phyloP scores from a whole-genome alignment of 2,797 vertebrate genomes.

The Cottoperca gobio region DNA sequence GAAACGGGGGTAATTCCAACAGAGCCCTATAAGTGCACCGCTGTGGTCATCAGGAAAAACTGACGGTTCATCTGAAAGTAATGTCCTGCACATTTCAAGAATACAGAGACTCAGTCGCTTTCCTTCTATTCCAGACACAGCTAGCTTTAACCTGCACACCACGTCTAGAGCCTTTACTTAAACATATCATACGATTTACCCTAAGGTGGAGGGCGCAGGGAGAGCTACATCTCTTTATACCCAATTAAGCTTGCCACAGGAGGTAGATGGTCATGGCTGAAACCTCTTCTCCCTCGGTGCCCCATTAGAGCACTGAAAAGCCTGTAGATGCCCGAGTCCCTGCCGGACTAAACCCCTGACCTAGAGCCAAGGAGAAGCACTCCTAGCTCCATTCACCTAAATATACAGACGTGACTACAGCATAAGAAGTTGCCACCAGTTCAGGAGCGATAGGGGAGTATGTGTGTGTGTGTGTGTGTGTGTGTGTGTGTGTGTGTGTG shows the following conservation, averaged over 20 bases:
- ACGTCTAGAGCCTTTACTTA: constrained; percentile 71
- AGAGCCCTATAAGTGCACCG: constrained; percentile 53
- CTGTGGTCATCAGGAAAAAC: constrained; percentile 56
- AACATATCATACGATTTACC: constrained; percentile 73
- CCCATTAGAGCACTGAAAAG: constrained; percentile 82
- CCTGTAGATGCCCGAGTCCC: constrained; percentile 71
- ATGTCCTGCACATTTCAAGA: constrained; percentile 43
- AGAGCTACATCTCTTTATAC: constrained; percentile 78
- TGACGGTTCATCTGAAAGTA: constrained; percentile 50
- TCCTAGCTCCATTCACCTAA: constrained; percentile 66
- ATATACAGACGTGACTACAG: constrained; percentile 65
- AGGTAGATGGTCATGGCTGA: constrained; percentile 69
- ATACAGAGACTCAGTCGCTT: constrained; percentile 33
- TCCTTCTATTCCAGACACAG: constrained; percentile 40
- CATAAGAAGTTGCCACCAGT: constrained; percentile 62
- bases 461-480: constrained; percentile 14
- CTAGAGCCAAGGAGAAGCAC: constrained; percentile 73
- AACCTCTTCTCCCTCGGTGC: constrained; percentile 75
- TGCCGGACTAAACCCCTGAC: constrained; percentile 75
- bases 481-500: constrained; percentile 11
- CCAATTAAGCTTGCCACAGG: constrained; percentile 82
- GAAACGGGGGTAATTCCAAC: constrained; percentile 65
- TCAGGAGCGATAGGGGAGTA: constrained; percentile 33
- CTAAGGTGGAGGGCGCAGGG: constrained; percentile 65
- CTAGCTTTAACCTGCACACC: constrained; percentile 62